A percentile compares a stretch with the other conserved stretches of the same genome.
Evolutionary conservation across 1,140 invertebrate genomes (phyloP).

Genomic region (Frieseomelitta varia): DNA sequence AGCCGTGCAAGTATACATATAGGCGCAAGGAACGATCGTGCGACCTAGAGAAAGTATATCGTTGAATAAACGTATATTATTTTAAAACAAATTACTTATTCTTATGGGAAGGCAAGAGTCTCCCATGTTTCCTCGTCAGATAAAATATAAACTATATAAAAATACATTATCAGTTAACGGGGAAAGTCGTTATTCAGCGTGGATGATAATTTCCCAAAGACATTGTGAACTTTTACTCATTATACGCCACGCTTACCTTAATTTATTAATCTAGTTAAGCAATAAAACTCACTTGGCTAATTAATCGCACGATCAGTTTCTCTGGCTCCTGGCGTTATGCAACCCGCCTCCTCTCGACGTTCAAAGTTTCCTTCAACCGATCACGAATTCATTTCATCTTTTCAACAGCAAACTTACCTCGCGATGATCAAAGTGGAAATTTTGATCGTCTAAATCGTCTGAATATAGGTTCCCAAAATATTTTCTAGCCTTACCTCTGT

Average conservation of each 20-base stretch:
- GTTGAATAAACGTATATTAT: not conserved
- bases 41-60: slow-evolving; percentile 13
- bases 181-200: not conserved
- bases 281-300: not conserved
- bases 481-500: too few species aligned
- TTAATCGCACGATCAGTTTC: not conserved
- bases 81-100: not conserved
- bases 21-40: not conserved
- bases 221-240: not conserved
- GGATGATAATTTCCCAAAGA: not conserved
- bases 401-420: too few species aligned
- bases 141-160: not conserved
- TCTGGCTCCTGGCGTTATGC: not conserved
- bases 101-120: not conserved
- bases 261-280: not conserved
- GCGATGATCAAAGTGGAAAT: too few species aligned
- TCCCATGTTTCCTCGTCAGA: not conserved
- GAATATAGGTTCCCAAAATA: too few species aligned
- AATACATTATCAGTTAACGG: not conserved
- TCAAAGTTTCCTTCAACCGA: too few species aligned
- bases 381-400: too few species aligned
- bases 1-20: not conserved
- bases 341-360: not conserved
- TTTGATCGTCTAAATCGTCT: too few species aligned
- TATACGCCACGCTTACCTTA: not conserved